Evolutionary conservation across 2,797 vertebrate genomes (phyloP).

Genomic region (Alectoris magna): DNA sequence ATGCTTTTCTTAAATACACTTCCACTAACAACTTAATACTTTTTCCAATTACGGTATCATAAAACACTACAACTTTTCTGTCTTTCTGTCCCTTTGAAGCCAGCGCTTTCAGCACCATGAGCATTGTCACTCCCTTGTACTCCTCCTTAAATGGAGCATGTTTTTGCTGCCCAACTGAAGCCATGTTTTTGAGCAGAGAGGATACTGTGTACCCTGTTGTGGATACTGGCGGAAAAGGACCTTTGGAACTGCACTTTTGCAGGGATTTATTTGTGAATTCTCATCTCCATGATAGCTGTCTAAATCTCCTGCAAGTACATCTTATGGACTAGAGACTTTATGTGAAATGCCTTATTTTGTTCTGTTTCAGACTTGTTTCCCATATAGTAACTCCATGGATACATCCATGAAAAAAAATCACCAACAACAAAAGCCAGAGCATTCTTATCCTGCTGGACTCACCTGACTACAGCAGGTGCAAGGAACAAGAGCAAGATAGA

Average conservation of each 20-base stretch:
- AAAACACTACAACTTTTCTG: constrained; percentile 12
- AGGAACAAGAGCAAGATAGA: not conserved
- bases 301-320: not conserved
- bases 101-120: not conserved
- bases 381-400: not conserved
- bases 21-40: constrained; percentile 58
- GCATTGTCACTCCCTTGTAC: accelerated
- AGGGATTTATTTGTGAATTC: not conserved
- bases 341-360: not conserved
- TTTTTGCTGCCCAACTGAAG: not conserved
- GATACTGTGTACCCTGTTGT: not conserved
- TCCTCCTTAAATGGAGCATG: not conserved
- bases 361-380: not conserved
- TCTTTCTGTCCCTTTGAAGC: not conserved
- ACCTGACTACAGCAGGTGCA: not conserved
- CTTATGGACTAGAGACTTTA: not conserved
- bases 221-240: not conserved
- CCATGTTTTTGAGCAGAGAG: not conserved
- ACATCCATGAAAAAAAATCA: not conserved
- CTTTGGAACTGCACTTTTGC: not conserved
- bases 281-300: not conserved
- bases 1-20: constrained; percentile 69
- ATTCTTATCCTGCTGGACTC: not conserved
- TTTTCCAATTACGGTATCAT: constrained; percentile 40
- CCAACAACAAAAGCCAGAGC: not conserved